Evolutionary conservation across 2,797 vertebrate species (phyloP).

Genomic region (Falco biarmicus): DNA sequence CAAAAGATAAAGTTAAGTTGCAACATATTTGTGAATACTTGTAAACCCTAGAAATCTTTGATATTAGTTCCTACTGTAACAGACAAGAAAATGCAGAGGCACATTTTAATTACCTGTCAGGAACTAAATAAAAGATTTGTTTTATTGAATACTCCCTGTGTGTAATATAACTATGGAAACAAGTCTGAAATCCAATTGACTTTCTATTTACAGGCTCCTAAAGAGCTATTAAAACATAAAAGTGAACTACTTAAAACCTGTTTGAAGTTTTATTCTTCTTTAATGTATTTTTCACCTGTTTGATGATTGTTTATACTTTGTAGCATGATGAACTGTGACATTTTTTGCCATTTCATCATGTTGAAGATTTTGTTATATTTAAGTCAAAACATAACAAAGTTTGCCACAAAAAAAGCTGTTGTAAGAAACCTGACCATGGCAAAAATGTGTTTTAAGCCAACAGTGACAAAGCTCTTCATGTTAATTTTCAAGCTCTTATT

Average conservation of each 20-base stretch:
- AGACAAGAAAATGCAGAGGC: conserved; percentile 68
- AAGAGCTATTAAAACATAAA: conserved; percentile 72
- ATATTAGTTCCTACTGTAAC: conserved; percentile 60
- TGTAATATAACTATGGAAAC: conserved; percentile 77
- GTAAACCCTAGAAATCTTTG: conserved; percentile 64
- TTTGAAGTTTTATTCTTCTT: conserved; percentile 72
- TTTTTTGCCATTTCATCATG: conserved; percentile 35
- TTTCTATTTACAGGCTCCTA: conserved; percentile 79
- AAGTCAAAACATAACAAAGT: conserved; percentile 14
- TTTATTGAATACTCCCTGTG: conserved; percentile 81
- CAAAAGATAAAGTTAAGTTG: conserved; percentile 72
- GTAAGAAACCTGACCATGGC: not conserved
- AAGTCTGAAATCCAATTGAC: conserved; percentile 76
- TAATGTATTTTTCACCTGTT: conserved; percentile 69
- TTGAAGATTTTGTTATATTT: conserved; percentile 45
- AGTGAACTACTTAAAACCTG: conserved; percentile 69
- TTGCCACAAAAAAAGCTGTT: not conserved
- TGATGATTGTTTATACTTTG: conserved; percentile 62
- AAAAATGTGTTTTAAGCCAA: not conserved
- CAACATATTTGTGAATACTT: conserved; percentile 68
- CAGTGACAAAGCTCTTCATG: not conserved
- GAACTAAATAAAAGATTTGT: conserved; percentile 82
- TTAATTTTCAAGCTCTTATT: not conserved
- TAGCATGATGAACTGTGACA: conserved; percentile 60
- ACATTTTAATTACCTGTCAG: conserved; percentile 82